Base-by-base conservation (phyloP, 2,113 vertebrate species). In the Rhegmatorhina hoffmannsi region DNA sequence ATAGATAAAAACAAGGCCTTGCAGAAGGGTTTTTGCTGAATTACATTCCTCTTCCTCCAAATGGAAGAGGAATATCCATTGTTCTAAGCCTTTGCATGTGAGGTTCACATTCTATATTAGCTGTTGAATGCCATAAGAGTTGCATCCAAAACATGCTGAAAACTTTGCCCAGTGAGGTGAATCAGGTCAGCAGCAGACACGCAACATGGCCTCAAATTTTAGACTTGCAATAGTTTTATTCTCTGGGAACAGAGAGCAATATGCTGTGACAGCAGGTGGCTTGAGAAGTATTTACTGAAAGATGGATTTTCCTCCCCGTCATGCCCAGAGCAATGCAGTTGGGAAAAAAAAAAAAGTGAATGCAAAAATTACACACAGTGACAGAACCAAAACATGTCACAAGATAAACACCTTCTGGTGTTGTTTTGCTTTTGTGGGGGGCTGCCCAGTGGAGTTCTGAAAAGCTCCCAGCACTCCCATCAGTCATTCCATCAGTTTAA, bases 251-350 rank as follows among this genome's bases (percentile, higher is more conserved):
- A 70, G 47, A 90, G 10, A 86, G 58, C 79, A 94, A 90, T 88
- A 88, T 94, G 93, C 83, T 90, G 79, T 72, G 90, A 90, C 84
- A 89, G 93, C 82, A 88, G 72, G 90, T 84, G 56, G 87, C 44
- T 93, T 84, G 64, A 93, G 73, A 44, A 94, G 60, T 40, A 91
- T 63, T 94, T 96, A 78, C 56, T 36, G 76, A 72, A 89, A 94
- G 89, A 96, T 74, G 73, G 80, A 94, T 96, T 94, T 94, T 95
- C 76, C 73, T 92, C 89, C 69, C 56, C 14, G 2, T 70, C 73
- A 7, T 26, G 89, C 76, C 68, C 73, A 84, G 69, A 87, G 77
- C 86, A 87, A 89, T 0, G 0, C 64, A 89, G 68, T 52, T 0
- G 0, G 56, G 52, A 29, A 92, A 92, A 97, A 90, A 97, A 90